Conservation (phyloP, 2,888 invertebrate species). For the Cremastobaeus sp. region DNA sequence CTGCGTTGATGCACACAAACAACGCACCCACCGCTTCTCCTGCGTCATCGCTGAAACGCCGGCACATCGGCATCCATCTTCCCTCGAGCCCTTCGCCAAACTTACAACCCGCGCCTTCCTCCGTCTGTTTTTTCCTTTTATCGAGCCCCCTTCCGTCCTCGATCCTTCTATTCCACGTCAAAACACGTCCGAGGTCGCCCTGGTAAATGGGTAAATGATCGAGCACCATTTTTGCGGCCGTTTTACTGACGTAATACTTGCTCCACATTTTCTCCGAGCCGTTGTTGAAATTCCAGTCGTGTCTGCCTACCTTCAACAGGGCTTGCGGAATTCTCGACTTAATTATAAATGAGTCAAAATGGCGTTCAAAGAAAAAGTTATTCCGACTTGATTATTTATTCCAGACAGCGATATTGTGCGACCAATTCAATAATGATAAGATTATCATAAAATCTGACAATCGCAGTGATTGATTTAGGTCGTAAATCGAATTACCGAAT, state of each 20-base stretch:
- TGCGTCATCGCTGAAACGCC: conserved; percentile 38
- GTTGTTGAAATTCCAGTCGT: conserved; percentile 42
- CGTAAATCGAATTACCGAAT: too few species aligned
- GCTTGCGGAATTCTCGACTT: conserved; percentile 34
- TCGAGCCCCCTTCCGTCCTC: conserved; percentile 15
- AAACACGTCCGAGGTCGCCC: conserved; percentile 42
- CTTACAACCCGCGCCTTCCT: too few species aligned
- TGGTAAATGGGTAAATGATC: conserved; percentile 43
- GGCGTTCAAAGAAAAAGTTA: conserved; percentile 3
- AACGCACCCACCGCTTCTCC: conserved; percentile 46
- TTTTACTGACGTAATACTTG: conserved; percentile 41
- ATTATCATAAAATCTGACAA: too few species aligned
- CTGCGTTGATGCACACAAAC: conserved; percentile 43
- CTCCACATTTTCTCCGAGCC: conserved; percentile 45
- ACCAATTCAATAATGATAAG: too few species aligned
- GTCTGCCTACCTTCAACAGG: conserved; percentile 25
- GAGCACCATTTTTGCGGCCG: conserved; percentile 47
- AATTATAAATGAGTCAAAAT: conserved; percentile 38
- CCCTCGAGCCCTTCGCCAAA: conserved; percentile 10
- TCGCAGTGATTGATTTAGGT: too few species aligned
- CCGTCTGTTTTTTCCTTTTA: conserved; percentile 12
- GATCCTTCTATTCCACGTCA: conserved; percentile 34
- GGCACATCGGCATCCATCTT: conserved; percentile 11
- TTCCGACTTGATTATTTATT: conserved; percentile 1
- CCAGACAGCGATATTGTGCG: too few species aligned